Evolutionary conservation across 1,140 invertebrate species (phyloP).

Genomic region (Scaptomyza graminum): DNA sequence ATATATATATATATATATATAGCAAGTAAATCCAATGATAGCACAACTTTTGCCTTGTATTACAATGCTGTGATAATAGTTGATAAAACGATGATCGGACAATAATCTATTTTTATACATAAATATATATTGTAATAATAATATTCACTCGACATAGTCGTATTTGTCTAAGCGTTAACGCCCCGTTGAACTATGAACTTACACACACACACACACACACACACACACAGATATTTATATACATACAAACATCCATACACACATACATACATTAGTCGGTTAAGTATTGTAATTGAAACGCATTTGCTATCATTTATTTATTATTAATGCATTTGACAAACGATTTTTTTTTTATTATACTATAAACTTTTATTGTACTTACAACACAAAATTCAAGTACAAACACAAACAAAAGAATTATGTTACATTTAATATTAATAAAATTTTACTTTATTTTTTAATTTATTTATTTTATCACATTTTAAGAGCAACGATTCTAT

Average conservation of each 20-base stretch:
- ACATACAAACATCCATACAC: background rate
- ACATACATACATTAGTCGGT: background rate
- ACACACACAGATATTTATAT: background rate
- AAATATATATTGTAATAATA: too few relatives aligned
- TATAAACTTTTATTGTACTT: slow-evolving; percentile 8
- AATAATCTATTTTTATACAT: slow-evolving; percentile 11
- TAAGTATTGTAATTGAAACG: background rate
- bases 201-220: background rate
- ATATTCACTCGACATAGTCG: background rate
- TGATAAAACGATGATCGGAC: slow-evolving; percentile 43
- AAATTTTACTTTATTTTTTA: too few relatives aligned
- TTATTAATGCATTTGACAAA: background rate
- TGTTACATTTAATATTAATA: too few relatives aligned
- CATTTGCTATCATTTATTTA: slow-evolving; percentile 1
- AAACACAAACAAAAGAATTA: too few relatives aligned
- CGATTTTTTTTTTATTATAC: background rate
- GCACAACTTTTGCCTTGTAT: slow-evolving; percentile 59
- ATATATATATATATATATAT: slow-evolving; percentile 1
- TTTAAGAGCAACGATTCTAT: too few relatives aligned
- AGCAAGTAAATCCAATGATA: slow-evolving; percentile 3
- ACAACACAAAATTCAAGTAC: background rate
- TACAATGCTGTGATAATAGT: slow-evolving; percentile 74
- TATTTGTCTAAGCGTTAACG: slow-evolving; percentile 12
- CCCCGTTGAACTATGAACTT: slow-evolving; percentile 26
- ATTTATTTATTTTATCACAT: too few relatives aligned